These are phyloP conservation scores for Drosophila kanapiae DNA, from an alignment of 1,140 invertebrate species.

Conservation along the genomic window DNA sequence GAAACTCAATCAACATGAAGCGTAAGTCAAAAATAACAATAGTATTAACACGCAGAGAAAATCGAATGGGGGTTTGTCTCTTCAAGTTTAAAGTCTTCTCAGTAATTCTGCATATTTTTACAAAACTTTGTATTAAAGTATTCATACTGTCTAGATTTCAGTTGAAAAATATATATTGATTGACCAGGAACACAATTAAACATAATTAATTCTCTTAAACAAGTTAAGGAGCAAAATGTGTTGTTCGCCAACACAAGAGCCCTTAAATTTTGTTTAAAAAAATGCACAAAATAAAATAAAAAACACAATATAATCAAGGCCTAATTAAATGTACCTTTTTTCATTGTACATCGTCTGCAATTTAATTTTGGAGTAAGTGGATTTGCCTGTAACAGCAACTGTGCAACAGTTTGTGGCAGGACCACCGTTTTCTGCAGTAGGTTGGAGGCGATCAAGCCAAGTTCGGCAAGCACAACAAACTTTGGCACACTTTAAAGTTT, in stretches of 20 bases:
- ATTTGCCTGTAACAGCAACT: constrained; percentile 16
- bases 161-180: no score
- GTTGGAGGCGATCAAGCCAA: constrained; percentile 32
- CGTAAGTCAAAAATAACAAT: constrained; percentile 62
- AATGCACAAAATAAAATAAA: not conserved
- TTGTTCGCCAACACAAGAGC: not conserved
- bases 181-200: no score
- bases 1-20: constrained; percentile 69
- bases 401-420: constrained; percentile 62
- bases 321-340: not conserved
- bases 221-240: no score
- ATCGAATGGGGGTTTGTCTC: no score
- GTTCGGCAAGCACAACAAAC: constrained; percentile 59
- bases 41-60: constrained; percentile 16
- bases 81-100: no score
- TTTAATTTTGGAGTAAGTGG: constrained; percentile 14
- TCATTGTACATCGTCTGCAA: not conserved
- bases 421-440: constrained; percentile 23
- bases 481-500: constrained; percentile 82
- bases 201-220: no score
- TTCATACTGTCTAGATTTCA: no score
- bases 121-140: no score
- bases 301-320: not conserved
- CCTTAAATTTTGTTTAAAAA: not conserved
- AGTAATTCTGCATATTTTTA: no score